A percentile compares a stretch with the other conserved stretches of the same genome.
Conservation (phyloP, 2,113 vertebrate genomes). For the Aleadryas rufinucha region DNA sequence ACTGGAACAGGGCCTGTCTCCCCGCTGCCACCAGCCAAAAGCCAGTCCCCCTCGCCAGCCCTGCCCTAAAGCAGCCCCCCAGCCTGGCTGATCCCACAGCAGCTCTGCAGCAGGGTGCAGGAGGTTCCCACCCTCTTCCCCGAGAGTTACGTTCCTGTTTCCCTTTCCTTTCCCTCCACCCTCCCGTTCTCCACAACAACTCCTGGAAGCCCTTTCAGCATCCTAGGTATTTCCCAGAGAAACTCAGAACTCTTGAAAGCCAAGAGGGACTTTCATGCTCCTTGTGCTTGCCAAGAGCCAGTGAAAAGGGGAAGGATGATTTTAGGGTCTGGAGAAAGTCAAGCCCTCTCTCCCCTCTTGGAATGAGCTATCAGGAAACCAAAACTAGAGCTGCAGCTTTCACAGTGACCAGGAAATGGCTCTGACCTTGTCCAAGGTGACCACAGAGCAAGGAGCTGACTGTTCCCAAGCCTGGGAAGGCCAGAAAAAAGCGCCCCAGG, state of each 20-base stretch:
- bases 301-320: not conserved
- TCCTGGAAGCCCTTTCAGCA: not conserved
- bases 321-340: not conserved
- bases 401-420: not conserved
- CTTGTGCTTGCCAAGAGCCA: not conserved
- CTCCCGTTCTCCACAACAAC: not conserved
- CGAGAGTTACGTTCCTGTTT: rapidly evolving
- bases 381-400: not conserved
- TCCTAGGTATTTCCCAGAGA: not conserved
- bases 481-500: not conserved
- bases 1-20: not conserved
- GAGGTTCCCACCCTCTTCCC: not conserved
- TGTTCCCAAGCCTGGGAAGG: not conserved
- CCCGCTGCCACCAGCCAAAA: not conserved
- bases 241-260: not conserved
- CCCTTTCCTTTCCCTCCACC: not conserved
- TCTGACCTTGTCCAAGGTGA: not conserved
- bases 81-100: not conserved
- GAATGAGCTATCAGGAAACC: not conserved
- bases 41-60: not conserved
- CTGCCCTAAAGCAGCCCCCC: not conserved
- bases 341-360: not conserved
- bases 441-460: not conserved
- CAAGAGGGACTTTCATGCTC: not conserved
- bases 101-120: not conserved